Base-by-base conservation (phyloP, 2,888 invertebrate species). In the Melinaea marsaeus region DNA sequence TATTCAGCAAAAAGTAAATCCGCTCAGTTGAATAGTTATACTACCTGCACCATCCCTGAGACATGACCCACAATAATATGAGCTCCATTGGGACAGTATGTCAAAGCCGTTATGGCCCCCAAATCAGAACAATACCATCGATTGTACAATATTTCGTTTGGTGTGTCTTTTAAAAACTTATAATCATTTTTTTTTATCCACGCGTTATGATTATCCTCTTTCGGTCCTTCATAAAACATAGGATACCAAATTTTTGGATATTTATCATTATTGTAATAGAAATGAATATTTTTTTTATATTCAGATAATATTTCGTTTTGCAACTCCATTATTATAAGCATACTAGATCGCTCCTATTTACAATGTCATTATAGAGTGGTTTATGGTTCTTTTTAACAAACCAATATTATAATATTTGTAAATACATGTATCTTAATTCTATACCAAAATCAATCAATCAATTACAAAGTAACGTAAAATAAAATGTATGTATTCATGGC, bases 31-130 rank as follows among this genome's bases (percentile, higher is more conserved):
- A 58, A 6, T 33, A 47, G 3, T 13, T 33, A 45, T 13, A 33
- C 56, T 72, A 91, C 92, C 88, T 92, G 91, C 70, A 92, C 88
- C 65, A 83, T 71, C 54, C 92, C 92, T 6, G 88, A 83, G 35
- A 91, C 88, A 76, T 90, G 91, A 9, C 86, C 85, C 35, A 85
- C 83, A 56, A 88, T 83, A 73, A 92, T 76, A 67, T 84, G 72
- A 57, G 79, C 75, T 32, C 91, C 91, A 67, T 84, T 79, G 6
- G 84, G 82, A 35, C 90, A 85, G 74, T 84, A 92, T 67, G 82
- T 81, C 62, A 90, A 71, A 37, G 86, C 77, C 47, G 82, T 83
- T 64, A 88, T 82, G 61, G 76, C 79, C 2, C 88, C 88, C 67
- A 79, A 73, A 72, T 85, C 86, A 2, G 81, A 78, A 60, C 74